These are phyloP conservation scores for Mongoloraphidia duomilia DNA, from an alignment of 2,888 invertebrate species.

Conservation along the genomic window DNA sequence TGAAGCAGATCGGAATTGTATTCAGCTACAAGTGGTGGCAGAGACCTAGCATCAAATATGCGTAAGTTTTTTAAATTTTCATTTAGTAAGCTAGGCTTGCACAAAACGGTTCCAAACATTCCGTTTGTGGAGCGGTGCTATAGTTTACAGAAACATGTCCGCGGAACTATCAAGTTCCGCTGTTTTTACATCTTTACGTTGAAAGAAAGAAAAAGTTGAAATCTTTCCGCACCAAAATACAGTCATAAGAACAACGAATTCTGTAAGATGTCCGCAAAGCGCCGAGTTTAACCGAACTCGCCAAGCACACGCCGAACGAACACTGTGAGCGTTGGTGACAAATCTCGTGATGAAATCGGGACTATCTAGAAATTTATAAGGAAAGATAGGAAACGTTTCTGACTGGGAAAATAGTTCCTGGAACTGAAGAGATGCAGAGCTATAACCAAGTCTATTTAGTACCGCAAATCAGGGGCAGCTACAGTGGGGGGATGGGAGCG, in stretches of 20 bases:
- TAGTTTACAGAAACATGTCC: neutral
- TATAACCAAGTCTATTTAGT: no score
- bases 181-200: neutral
- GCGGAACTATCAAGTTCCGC: neutral
- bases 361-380: no score
- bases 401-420: no score
- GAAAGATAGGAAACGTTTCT: no score
- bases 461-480: no score
- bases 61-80: slow-evolving; percentile 20
- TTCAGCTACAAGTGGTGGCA: slow-evolving; percentile 21
- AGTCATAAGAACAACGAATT: neutral
- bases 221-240: neutral
- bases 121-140: neutral
- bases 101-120: neutral
- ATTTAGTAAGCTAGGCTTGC: slow-evolving; percentile 6
- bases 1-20: slow-evolving; percentile 3
- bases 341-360: no score
- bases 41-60: slow-evolving; percentile 23
- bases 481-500: no score
- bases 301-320: no score
- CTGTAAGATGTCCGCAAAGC: no score
- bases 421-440: no score
- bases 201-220: neutral
- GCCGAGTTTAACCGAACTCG: no score
- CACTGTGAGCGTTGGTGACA: no score